These are phyloP conservation scores for Tachina grossa DNA, from an alignment of 2,888 invertebrate species.

Conservation along the genomic window DNA sequence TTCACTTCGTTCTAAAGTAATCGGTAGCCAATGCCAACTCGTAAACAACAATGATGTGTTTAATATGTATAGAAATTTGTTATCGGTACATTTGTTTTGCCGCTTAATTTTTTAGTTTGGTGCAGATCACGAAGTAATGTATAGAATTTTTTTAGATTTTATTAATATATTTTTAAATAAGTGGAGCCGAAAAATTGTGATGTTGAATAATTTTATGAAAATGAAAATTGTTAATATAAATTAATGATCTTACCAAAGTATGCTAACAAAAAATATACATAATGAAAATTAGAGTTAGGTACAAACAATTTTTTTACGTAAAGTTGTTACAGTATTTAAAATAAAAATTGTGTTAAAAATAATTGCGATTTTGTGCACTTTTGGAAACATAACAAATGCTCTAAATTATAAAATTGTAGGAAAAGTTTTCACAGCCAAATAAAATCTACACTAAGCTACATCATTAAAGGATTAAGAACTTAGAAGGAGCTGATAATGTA, in stretches of 20 bases:
- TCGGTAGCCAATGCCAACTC: constrained; percentile 38
- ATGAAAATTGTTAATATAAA: background rate
- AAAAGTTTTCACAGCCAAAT: too few species aligned
- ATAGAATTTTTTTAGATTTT: constrained; percentile 5
- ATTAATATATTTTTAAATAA: background rate
- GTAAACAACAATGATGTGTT: constrained; percentile 50
- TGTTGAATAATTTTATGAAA: background rate
- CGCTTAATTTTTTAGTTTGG: background rate
- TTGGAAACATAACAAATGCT: too few species aligned
- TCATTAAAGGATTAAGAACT: too few species aligned
- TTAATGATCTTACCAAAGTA: background rate
- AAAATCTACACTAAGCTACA: too few species aligned
- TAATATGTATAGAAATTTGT: background rate
- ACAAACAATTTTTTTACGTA: background rate
- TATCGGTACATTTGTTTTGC: constrained; percentile 10
- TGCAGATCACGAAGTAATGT: background rate
- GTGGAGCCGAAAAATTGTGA: constrained; percentile 1
- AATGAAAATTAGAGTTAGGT: background rate
- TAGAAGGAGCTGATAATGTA: too few species aligned
- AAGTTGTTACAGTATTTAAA: background rate
- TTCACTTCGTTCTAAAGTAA: constrained; percentile 23
- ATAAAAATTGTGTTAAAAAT: too few species aligned
- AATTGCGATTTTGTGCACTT: too few species aligned
- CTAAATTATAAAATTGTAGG: too few species aligned
- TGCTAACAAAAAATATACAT: background rate